Conservation (phyloP, 2,113 vertebrate genomes). For the Lycaon pictus region DNA sequence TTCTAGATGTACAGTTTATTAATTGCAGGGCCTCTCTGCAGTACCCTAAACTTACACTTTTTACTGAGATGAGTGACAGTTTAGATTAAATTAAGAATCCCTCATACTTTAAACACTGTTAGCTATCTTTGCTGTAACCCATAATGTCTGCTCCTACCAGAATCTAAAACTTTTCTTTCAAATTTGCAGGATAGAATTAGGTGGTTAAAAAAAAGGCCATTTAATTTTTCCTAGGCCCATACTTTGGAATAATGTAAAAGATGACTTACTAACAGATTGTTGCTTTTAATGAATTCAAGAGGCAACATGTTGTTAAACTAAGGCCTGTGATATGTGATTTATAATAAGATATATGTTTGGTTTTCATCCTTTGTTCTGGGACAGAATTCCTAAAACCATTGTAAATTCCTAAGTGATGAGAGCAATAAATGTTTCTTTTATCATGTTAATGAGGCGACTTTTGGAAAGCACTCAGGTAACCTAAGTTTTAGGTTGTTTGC, state of each 20-base stretch:
- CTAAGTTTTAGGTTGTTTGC: neutral
- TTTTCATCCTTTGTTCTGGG: neutral
- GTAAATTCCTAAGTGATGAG: neutral
- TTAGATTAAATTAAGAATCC: neutral
- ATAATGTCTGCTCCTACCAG: neutral
- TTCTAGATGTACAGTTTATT: neutral
- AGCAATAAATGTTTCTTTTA: neutral
- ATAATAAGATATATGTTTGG: neutral
- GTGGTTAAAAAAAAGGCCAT: neutral
- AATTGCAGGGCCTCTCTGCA: neutral
- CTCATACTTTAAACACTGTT: neutral
- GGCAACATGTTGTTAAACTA: neutral
- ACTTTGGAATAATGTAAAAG: neutral
- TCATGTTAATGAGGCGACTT: neutral
- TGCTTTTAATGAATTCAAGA: neutral
- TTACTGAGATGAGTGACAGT: neutral
- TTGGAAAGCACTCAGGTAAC: neutral
- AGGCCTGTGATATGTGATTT: neutral
- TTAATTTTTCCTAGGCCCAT: neutral
- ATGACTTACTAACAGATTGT: neutral
- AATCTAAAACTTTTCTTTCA: neutral
- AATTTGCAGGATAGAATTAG: neutral
- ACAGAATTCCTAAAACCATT: neutral
- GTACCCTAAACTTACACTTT: neutral
- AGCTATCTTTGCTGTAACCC: neutral